Conservation (phyloP, 1,140 invertebrate species). For the Megalonaias nervosa region DNA sequence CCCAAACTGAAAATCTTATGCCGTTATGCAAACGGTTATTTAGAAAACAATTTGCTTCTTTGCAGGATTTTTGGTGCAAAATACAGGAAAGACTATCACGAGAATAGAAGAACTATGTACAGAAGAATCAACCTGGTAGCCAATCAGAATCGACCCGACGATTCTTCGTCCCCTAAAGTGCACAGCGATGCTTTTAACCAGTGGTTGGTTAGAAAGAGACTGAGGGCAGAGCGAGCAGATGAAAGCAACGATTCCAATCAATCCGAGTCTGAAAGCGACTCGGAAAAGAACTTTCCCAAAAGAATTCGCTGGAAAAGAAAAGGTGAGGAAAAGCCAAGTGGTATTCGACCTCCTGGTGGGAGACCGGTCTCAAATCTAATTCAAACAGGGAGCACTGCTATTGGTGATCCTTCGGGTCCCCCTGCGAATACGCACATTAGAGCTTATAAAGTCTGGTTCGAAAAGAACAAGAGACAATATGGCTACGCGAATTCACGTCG, state of each 20-base stretch:
- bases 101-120: constrained; percentile 22
- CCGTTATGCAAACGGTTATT: too few relatives aligned
- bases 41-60: too few relatives aligned
- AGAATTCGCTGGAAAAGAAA: constrained; percentile 30
- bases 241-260: constrained; percentile 20
- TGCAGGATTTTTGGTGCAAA: too few relatives aligned
- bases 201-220: constrained; percentile 51
- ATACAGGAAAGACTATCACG: neutral
- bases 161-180: constrained; percentile 2
- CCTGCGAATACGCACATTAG: constrained; percentile 32
- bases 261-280: constrained; percentile 26
- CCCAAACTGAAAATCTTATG: too few relatives aligned
- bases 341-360: constrained; percentile 13
- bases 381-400: constrained; percentile 39
- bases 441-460: constrained; percentile 46
- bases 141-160: neutral
- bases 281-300: constrained; percentile 35
- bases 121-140: constrained; percentile 31
- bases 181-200: constrained; percentile 46
- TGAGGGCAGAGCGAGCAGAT: constrained; percentile 24
- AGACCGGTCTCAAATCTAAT: constrained; percentile 43
- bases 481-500: constrained; percentile 18
- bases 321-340: neutral
- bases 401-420: constrained; percentile 38
- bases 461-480: constrained; percentile 18